Evolutionary conservation across 1,140 invertebrate species (phyloP).

Genomic region (Drosophila serrata): DNA sequence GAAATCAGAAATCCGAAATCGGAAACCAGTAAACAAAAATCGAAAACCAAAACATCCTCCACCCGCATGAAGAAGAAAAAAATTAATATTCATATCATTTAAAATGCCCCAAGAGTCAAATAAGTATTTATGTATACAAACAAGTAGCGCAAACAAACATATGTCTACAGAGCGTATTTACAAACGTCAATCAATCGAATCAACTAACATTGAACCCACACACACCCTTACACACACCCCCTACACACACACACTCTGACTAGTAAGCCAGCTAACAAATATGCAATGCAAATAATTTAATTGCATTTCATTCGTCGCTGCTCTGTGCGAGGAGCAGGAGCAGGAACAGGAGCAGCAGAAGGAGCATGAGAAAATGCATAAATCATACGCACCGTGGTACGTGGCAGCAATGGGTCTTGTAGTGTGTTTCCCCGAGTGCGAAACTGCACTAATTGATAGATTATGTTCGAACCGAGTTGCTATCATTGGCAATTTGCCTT

Average conservation of each 20-base stretch:
- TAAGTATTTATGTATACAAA: slow-evolving; percentile 73
- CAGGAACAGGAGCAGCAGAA: slow-evolving; percentile 43
- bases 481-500: slow-evolving; percentile 27
- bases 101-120: slow-evolving; percentile 56
- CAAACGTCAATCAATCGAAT: slow-evolving; percentile 67
- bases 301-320: slow-evolving; percentile 71
- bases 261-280: slow-evolving; percentile 50
- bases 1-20: background rate
- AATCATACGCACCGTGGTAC: slow-evolving; percentile 72
- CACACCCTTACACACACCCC: slow-evolving; percentile 14
- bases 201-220: slow-evolving; percentile 40
- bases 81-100: slow-evolving; percentile 62
- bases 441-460: slow-evolving; percentile 42
- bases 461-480: slow-evolving; percentile 22
- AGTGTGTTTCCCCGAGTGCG: slow-evolving; percentile 25
- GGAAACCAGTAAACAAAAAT: background rate
- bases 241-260: slow-evolving; percentile 12
- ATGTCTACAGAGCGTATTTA: slow-evolving; percentile 61
- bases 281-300: slow-evolving; percentile 76
- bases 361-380: slow-evolving; percentile 47
- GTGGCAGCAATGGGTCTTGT: slow-evolving; percentile 31
- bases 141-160: slow-evolving; percentile 48
- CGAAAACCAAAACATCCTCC: slow-evolving; percentile 15
- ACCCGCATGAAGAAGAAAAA: slow-evolving; percentile 37
- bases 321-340: slow-evolving; percentile 42